Conservation (phyloP, 30 jellyfish, hydroid and myxozoan species). For the Calvadosia cruxmelitensis region DNA sequence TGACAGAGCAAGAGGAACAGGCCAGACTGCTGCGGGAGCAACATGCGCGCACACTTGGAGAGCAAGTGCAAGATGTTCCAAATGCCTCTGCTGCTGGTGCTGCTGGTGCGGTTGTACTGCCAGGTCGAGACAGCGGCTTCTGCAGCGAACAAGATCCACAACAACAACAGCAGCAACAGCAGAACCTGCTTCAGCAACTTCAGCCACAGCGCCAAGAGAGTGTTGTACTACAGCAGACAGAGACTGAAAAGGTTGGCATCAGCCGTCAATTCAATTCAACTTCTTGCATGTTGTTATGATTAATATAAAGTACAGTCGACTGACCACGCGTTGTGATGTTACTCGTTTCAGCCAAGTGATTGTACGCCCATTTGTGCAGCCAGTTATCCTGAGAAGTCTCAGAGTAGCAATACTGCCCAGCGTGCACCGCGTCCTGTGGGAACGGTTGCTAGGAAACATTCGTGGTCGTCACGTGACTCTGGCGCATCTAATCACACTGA, state of each 20-base stretch:
- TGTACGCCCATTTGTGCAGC: no score
- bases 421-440: neutral
- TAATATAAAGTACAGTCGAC: no score
- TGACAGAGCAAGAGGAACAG: conserved; percentile 47
- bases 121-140: conserved; percentile 73
- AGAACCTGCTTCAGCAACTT: neutral
- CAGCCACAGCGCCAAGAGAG: neutral
- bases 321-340: no score
- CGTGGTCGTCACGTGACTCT: conserved; percentile 91
- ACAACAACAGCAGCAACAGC: conserved; percentile 48
- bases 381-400: no score
- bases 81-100: conserved; percentile 21
- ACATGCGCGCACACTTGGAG: neutral
- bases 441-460: neutral
- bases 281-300: no score
- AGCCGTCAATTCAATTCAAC: no score
- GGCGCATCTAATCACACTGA: conserved; percentile 83
- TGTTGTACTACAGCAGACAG: neutral
- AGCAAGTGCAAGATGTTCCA: neutral
- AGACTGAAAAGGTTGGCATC: no score
- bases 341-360: no score
- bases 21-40: conserved; percentile 14
- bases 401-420: no score
- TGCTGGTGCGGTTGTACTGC: conserved; percentile 40
- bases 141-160: conserved; percentile 63